These are phyloP conservation scores for Ips nitidus DNA, from an alignment of 1,140 invertebrate genomes.

Conservation along the genomic window DNA sequence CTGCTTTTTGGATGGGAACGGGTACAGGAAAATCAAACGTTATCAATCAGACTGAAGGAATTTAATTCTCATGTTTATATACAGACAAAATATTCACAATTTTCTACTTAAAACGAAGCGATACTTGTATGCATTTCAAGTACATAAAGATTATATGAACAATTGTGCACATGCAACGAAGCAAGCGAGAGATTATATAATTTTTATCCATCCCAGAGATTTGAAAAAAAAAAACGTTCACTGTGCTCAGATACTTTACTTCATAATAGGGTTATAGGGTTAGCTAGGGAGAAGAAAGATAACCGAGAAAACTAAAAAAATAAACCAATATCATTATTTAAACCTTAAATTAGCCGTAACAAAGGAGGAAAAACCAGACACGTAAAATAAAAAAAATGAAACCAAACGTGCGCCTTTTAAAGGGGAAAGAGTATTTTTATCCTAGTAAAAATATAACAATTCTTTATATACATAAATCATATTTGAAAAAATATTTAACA, in stretches of 20 bases:
- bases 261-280: neutral
- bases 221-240: conserved; percentile 5
- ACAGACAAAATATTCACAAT: conserved; percentile 44
- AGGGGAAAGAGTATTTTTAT: no score
- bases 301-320: no score
- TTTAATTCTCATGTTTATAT: conserved; percentile 36
- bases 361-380: no score
- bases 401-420: no score
- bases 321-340: no score
- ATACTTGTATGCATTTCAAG: conserved; percentile 31
- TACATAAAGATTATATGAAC: conserved; percentile 41
- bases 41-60: neutral
- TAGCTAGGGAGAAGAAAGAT: no score
- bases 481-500: conserved; percentile 4
- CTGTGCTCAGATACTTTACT: neutral
- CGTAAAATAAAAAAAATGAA: no score
- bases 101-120: conserved; percentile 37
- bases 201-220: conserved; percentile 5
- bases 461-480: conserved; percentile 37
- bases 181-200: conserved; percentile 35
- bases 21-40: no score
- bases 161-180: conserved; percentile 41
- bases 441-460: conserved; percentile 33
- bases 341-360: no score
- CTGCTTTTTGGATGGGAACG: no score